Evolutionary conservation across 1,140 invertebrate genomes (phyloP).

Genomic region (Brachionus rotundiformis): DNA sequence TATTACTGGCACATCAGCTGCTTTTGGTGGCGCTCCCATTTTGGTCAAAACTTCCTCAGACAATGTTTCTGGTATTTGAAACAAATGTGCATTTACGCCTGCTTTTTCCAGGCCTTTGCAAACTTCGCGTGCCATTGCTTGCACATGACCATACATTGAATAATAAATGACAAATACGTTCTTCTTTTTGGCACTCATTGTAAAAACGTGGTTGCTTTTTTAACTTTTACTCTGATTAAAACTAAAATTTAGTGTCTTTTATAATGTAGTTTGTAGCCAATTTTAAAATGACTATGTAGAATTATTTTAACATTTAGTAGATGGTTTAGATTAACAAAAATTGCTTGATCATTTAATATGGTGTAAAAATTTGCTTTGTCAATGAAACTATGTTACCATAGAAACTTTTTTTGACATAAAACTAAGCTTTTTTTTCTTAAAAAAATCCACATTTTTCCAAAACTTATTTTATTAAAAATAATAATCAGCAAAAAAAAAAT

Average conservation of each 20-base stretch:
- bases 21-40: slow-evolving; percentile 48
- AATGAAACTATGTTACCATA: background rate
- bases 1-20: slow-evolving; percentile 11
- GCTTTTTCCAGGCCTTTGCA: slow-evolving; percentile 44
- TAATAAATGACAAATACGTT: slow-evolving; percentile 52
- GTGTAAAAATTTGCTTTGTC: background rate
- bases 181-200: slow-evolving; percentile 45
- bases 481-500: too few species aligned
- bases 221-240: background rate
- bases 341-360: background rate
- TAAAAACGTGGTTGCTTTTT: background rate
- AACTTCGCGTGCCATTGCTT: slow-evolving; percentile 21
- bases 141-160: slow-evolving; percentile 51
- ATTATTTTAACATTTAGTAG: background rate
- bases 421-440: background rate
- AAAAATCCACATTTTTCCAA: background rate
- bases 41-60: slow-evolving; percentile 29
- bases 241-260: background rate
- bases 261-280: background rate
- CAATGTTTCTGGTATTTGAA: slow-evolving; percentile 47
- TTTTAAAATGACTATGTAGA: background rate
- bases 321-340: background rate
- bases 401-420: background rate
- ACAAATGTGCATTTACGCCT: slow-evolving; percentile 44
- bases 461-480: too few species aligned